Base-by-base conservation (phyloP, 2,113 vertebrate species). In the Microcebus ravelobensis region DNA sequence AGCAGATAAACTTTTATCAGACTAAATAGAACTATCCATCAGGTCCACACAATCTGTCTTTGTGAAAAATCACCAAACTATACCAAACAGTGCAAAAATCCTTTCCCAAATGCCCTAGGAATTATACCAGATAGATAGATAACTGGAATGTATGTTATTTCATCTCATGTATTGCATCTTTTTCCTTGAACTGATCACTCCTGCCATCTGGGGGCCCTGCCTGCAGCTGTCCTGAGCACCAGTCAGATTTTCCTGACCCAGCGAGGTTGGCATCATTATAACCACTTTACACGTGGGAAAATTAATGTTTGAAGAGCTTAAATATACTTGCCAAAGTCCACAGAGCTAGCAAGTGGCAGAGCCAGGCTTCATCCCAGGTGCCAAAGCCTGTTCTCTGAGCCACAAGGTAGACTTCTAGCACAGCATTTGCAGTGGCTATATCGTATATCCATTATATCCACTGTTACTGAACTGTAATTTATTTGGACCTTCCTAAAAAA, bases 261-360 rank as follows among this genome's bases (percentile, higher is more conserved):
- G 0, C 31, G 81, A 87, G 31, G 20, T 27, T 63, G 63, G 68
- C 63, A 91, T 93, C 61, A 68, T 77, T 88, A 68, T 27, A 73
- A 83, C 27, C 11, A 76, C 61, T 93, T 76, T 93, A 84, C 15
- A 88, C 92, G 91, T 52, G 65, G 45, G 67, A 91, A 95, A 94
- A 71, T 71, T 77, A 73, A 48, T 79, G 94, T 86, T 82, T 89
- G 34, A 39, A 11, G 90, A 93, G 79, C 42, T 68, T 50, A 61
- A 6, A 2, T 23, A 61, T 96, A 59, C 65, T 91, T 90, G 6
- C 79, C 61, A 50, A 91, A 86, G 61, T 85, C 77, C 88, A 88
- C 77, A 76, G 74, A 74, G 36, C 71, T 27, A 12, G 85, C 76
- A 95, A 83, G 65, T 12, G 0, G 39, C 79, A 70, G 52, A 77